Evolutionary conservation across 2,797 vertebrate species (phyloP).

Genomic region (Loriculus beryllinus): DNA sequence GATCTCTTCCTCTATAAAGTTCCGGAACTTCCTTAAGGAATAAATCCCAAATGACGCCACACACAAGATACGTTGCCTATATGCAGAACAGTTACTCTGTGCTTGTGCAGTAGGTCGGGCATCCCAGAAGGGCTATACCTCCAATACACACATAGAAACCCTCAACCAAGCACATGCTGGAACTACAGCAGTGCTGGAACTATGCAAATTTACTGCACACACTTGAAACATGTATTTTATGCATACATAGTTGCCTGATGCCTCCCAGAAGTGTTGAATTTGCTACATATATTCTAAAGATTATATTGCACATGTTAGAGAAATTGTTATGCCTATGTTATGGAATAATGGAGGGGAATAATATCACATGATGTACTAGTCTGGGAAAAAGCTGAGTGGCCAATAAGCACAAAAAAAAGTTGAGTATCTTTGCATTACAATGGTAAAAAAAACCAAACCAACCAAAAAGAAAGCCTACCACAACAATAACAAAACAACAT

Average conservation of each 20-base stretch:
- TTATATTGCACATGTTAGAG: fast-evolving
- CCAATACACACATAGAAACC: background rate
- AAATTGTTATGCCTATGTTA: background rate
- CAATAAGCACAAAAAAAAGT: background rate
- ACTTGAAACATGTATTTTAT: background rate
- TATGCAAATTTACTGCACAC: background rate
- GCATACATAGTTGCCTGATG: background rate
- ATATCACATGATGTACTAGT: background rate
- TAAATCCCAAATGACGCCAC: background rate
- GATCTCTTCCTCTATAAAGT: background rate
- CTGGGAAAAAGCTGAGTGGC: background rate
- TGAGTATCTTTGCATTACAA: background rate
- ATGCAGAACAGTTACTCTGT: background rate
- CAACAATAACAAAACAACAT: background rate
- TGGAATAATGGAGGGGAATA: background rate
- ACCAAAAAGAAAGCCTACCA: background rate
- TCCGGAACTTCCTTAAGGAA: background rate
- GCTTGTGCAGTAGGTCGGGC: fast-evolving
- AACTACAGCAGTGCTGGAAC: background rate
- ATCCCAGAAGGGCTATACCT: background rate
- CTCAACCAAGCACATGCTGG: background rate
- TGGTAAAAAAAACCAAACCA: background rate
- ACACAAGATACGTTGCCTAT: background rate
- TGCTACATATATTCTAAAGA: background rate
- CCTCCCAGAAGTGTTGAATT: background rate